These are phyloP conservation scores for Crioceris asparagi DNA, from an alignment of 2,888 invertebrate species.

Conservation along the genomic window DNA sequence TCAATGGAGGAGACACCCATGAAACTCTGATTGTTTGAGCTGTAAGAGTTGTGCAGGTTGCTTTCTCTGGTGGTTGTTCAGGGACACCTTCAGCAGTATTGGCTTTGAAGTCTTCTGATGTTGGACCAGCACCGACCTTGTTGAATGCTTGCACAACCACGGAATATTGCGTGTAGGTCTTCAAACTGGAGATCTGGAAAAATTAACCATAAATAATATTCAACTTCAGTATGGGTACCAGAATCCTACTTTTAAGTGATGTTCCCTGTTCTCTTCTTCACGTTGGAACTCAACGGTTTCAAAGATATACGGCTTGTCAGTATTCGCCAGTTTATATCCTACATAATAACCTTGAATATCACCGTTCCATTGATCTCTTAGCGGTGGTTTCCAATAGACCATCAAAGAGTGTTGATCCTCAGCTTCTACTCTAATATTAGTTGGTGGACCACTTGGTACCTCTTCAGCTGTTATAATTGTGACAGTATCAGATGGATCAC, in stretches of 20 bases:
- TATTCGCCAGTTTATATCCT: slow-evolving; percentile 74
- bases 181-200: slow-evolving; percentile 34
- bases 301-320: slow-evolving; percentile 78
- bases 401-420: slow-evolving; percentile 78
- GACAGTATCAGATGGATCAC: slow-evolving; percentile 84
- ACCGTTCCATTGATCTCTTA: slow-evolving; percentile 84
- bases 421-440: slow-evolving; percentile 74
- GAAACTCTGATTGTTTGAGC: slow-evolving; percentile 90
- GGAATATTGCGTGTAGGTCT: slow-evolving; percentile 91
- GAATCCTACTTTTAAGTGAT: slow-evolving; percentile 50
- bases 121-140: slow-evolving; percentile 85
- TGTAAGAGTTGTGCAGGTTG: slow-evolving; percentile 84
- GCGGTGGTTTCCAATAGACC: slow-evolving; percentile 85
- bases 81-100: slow-evolving; percentile 92
- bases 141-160: slow-evolving; percentile 93
- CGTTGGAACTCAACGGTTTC: slow-evolving; percentile 87
- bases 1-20: slow-evolving; percentile 88
- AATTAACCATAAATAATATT: not conserved
- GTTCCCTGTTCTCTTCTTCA: slow-evolving; percentile 86
- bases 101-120: slow-evolving; percentile 78
- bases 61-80: slow-evolving; percentile 84
- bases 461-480: slow-evolving; percentile 94
- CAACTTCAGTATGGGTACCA: not conserved
- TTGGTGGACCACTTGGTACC: slow-evolving; percentile 64
- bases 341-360: slow-evolving; percentile 86